These are phyloP conservation scores for Meloidogyne hapla DNA, from an alignment of 1,140 invertebrate genomes.

Conservation along the genomic window DNA sequence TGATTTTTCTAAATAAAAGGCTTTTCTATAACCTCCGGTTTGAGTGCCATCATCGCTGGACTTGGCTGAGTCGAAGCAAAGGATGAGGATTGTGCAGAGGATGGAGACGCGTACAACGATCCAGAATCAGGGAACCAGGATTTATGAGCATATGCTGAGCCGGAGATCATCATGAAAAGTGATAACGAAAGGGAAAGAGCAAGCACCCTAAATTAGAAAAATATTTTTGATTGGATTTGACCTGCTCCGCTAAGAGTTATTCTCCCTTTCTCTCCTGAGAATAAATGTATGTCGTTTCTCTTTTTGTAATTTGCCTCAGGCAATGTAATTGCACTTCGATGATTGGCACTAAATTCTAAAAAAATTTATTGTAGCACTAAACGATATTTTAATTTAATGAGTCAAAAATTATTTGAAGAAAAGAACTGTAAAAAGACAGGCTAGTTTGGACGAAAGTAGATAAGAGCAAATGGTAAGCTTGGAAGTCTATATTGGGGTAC, in stretches of 20 bases:
- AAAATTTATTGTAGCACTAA: no score
- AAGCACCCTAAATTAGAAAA: neutral
- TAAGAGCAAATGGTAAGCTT: neutral
- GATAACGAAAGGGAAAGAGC: neutral
- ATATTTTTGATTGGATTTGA: neutral
- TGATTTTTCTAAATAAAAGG: no score
- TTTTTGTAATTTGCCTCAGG: neutral
- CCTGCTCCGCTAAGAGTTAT: neutral
- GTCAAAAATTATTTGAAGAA: neutral
- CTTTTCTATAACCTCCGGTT: neutral
- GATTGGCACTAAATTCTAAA: no score
- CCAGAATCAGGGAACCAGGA: neutral
- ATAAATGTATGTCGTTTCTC: neutral
- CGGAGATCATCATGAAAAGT: neutral
- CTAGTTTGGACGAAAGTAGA: neutral
- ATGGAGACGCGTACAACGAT: neutral
- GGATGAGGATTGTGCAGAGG: neutral
- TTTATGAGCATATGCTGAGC: neutral
- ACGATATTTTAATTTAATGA: no score
- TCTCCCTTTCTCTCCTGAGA: neutral
- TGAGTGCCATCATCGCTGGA: neutral
- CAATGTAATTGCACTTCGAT: neutral
- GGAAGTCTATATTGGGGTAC: neutral
- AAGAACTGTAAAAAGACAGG: neutral
- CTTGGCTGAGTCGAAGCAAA: neutral